Evolutionary conservation across 2,888 invertebrate species (phyloP).

Genomic region (Ichneumoninae sp.): DNA sequence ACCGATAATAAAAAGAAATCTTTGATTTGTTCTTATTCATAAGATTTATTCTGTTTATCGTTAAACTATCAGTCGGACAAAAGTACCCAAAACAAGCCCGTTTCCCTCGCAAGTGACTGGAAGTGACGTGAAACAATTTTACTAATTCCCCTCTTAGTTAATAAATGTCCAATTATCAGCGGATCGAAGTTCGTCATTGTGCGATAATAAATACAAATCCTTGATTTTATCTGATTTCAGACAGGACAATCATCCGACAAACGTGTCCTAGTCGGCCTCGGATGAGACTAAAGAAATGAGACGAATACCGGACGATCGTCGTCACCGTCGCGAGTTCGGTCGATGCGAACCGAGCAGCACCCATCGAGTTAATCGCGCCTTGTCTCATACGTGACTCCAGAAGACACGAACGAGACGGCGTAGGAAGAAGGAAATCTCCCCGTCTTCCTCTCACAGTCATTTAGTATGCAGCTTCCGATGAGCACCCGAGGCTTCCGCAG

Average conservation of each 20-base stretch:
- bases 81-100: too few relatives aligned
- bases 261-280: not conserved
- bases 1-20: too few relatives aligned
- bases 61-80: too few relatives aligned
- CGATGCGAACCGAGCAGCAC: constrained; percentile 28
- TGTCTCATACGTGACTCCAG: not conserved
- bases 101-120: too few relatives aligned
- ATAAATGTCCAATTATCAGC: not conserved
- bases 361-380: constrained; percentile 1
- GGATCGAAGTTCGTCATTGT: not conserved
- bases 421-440: not conserved
- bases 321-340: constrained; percentile 30
- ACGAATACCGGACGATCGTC: constrained; percentile 14
- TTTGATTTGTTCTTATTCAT: too few relatives aligned
- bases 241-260: not conserved
- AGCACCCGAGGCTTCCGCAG: constrained; percentile 8
- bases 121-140: too few relatives aligned
- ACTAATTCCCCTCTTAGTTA: too few relatives aligned
- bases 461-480: constrained; percentile 40
- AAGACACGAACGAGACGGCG: not conserved
- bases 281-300: constrained; percentile 41
- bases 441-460: constrained; percentile 1
- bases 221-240: constrained; percentile 48
- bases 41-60: too few relatives aligned
- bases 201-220: not conserved